These are phyloP conservation scores for Tinamus guttatus DNA, from an alignment of 2,113 vertebrate species.

Conservation along the genomic window DNA sequence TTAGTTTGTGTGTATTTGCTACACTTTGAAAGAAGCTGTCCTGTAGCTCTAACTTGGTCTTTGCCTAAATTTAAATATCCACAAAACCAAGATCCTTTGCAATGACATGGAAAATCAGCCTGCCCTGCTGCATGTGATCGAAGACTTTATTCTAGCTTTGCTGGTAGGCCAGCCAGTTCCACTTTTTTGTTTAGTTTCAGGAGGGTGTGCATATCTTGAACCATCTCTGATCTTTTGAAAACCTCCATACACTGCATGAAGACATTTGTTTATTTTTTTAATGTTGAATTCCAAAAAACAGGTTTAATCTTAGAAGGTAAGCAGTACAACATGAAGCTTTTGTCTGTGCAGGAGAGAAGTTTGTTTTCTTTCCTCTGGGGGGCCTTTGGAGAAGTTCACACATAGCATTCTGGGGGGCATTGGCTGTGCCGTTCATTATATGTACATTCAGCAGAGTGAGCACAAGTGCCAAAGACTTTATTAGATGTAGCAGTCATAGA, in stretches of 20 bases:
- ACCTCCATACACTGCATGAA: neutral
- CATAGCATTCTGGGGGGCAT: neutral
- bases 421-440: neutral
- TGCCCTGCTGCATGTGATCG: neutral
- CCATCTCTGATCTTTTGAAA: neutral
- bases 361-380: slow-evolving; percentile 6
- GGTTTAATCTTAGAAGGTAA: neutral
- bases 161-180: neutral
- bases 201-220: neutral
- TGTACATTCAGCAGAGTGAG: neutral
- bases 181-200: neutral
- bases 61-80: neutral
- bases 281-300: rapidly evolving
- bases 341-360: neutral
- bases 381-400: neutral
- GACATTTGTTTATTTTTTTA: neutral
- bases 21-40: neutral
- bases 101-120: neutral
- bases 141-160: neutral
- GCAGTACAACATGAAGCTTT: neutral
- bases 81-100: neutral
- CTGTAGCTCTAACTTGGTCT: neutral
- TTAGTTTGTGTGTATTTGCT: neutral
- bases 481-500: neutral
- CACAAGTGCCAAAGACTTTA: neutral